Evolutionary conservation across 30 jellyfish, hydroid and myxozoan species (phyloP).

Genomic region (Mastigias papua): DNA sequence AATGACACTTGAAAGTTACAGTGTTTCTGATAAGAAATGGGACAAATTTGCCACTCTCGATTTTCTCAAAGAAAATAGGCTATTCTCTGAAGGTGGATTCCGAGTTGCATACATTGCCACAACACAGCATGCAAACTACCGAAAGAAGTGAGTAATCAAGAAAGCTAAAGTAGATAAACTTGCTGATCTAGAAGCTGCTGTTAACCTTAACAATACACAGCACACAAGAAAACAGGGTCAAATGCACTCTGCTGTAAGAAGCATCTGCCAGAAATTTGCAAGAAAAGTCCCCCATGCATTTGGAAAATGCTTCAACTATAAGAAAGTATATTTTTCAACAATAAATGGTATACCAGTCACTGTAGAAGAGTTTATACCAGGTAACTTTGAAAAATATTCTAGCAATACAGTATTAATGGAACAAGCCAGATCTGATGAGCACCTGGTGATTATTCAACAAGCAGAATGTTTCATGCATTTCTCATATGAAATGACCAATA

Average conservation of each 20-base stretch:
- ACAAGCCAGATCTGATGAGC: conserved; percentile 7
- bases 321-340: conserved; percentile 2
- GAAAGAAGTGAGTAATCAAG: conserved; percentile 29
- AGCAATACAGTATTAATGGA: conserved; percentile 22
- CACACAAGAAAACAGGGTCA: conserved; percentile 44
- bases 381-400: conserved; percentile 27
- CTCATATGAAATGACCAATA: conserved; percentile 3
- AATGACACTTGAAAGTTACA: conserved; percentile 14
- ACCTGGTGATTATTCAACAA: conserved; percentile 5
- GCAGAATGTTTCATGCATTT: conserved; percentile 42
- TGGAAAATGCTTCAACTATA: not conserved
- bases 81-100: conserved; percentile 33
- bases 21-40: conserved; percentile 4
- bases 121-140: not conserved
- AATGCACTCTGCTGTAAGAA: conserved; percentile 42
- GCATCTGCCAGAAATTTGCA: no score
- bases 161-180: not conserved
- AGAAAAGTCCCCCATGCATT: not conserved
- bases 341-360: conserved; percentile 49
- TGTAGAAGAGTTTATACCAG: conserved; percentile 41
- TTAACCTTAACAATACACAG: not conserved
- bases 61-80: not conserved
- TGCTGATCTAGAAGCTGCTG: not conserved
- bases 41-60: not conserved
- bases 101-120: conserved; percentile 40